These are phyloP conservation scores for Nanorana parkeri DNA, from an alignment of 2,113 vertebrate genomes.

Conservation along the genomic window DNA sequence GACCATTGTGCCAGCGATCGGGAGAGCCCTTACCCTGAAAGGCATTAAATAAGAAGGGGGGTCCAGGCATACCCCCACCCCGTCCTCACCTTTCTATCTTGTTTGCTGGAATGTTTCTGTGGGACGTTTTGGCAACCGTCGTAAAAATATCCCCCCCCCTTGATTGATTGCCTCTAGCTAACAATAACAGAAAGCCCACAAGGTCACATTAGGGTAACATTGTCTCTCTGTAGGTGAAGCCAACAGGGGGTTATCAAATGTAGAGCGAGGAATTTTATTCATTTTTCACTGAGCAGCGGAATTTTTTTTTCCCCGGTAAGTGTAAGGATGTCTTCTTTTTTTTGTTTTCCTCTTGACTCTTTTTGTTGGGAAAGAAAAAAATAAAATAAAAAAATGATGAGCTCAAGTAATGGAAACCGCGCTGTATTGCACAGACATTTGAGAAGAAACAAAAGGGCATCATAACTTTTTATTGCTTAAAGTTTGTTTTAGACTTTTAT, in stretches of 20 bases:
- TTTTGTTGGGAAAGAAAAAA: background rate
- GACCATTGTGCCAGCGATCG: slow-evolving; percentile 57
- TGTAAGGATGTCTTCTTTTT: background rate
- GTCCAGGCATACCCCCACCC: background rate
- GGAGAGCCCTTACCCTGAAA: slow-evolving; percentile 11
- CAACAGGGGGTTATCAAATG: background rate
- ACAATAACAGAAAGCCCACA: slow-evolving; percentile 34
- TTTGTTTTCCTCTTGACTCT: background rate
- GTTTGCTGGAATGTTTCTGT: slow-evolving; percentile 53
- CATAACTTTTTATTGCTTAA: no score
- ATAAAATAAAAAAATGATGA: background rate
- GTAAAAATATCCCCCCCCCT: slow-evolving; percentile 41
- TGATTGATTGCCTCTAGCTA: slow-evolving; percentile 49
- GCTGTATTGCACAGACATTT: background rate
- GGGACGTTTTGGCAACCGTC: slow-evolving; percentile 50
- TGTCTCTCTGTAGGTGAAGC: slow-evolving; percentile 3
- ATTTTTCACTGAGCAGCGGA: no score
- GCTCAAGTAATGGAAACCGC: background rate
- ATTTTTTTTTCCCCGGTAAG: background rate
- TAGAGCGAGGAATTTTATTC: background rate
- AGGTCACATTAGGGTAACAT: slow-evolving; percentile 32
- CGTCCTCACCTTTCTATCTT: background rate
- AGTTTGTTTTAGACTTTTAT: no score
- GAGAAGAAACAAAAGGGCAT: background rate
- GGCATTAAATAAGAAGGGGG: slow-evolving; percentile 37